Evolutionary conservation across 2,113 vertebrate species (phyloP).

Genomic region (Emydura subglobosa): DNA sequence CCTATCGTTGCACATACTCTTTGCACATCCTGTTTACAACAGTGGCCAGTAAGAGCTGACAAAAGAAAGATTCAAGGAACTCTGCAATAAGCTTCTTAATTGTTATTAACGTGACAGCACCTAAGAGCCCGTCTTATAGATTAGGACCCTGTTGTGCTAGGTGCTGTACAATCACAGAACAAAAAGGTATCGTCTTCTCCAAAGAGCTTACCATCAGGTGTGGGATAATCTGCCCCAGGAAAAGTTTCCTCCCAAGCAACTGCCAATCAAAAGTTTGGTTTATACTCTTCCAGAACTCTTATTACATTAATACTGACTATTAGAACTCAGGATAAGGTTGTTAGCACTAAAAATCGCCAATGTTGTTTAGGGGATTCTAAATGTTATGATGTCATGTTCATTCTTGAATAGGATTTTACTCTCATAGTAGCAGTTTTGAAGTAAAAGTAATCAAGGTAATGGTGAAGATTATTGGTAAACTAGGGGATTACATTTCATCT

Average conservation of each 20-base stretch:
- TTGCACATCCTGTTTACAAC: not conserved
- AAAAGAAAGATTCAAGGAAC: not conserved
- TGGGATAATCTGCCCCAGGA: not conserved
- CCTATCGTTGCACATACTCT: not conserved
- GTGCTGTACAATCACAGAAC: not conserved
- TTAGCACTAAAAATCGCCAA: not conserved
- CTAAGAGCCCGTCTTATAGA: not conserved
- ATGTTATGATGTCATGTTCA: not conserved
- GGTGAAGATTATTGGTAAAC: slow-evolving; percentile 3
- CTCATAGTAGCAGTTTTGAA: not conserved
- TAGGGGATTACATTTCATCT: not conserved
- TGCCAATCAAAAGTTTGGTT: slow-evolving; percentile 41
- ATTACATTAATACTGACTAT: slow-evolving; percentile 31
- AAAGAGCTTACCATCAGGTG: not conserved
- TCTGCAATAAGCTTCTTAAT: not conserved
- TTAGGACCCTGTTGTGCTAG: not conserved
- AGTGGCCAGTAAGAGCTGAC: not conserved
- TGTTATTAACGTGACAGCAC: not conserved
- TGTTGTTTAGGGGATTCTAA: slow-evolving; percentile 20
- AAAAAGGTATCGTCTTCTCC: not conserved
- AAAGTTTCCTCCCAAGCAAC: not conserved
- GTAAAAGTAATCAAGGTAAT: slow-evolving; percentile 7
- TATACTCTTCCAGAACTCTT: slow-evolving; percentile 28
- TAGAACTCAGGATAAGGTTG: not conserved
- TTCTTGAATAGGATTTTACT: slow-evolving; percentile 12